A percentile compares a stretch with the other conserved stretches of the same genome.
These are phyloP conservation scores for Hylyphantes graminicola DNA, from an alignment of 1,140 invertebrate species.

Conservation along the genomic window DNA sequence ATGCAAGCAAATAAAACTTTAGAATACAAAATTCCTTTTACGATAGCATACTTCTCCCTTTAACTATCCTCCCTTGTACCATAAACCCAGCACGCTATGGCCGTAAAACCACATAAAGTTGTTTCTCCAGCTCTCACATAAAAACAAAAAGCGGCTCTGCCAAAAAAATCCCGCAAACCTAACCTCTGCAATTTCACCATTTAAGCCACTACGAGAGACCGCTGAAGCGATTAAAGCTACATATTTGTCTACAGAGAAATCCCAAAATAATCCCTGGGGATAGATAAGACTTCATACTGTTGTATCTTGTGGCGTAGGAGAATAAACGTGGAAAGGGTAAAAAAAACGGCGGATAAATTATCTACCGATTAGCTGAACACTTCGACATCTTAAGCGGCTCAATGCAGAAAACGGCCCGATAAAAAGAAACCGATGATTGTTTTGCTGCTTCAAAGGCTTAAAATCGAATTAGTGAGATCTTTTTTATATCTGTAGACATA, in stretches of 20 bases:
- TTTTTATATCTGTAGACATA: no score
- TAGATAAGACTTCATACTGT: slow-evolving; percentile 12
- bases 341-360: slow-evolving; percentile 28
- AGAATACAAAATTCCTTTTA: neutral
- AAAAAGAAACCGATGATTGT: slow-evolving; percentile 20
- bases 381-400: slow-evolving; percentile 14
- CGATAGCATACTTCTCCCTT: slow-evolving; percentile 1
- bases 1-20: no score
- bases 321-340: neutral
- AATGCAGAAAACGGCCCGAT: neutral
- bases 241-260: slow-evolving; percentile 25
- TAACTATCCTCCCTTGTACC: slow-evolving; percentile 10
- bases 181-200: neutral
- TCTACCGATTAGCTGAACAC: slow-evolving; percentile 28
- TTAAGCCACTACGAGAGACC: slow-evolving; percentile 5
- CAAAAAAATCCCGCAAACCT: no score
- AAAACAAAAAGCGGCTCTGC: neutral
- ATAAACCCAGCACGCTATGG: slow-evolving; percentile 2
- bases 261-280: neutral
- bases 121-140: slow-evolving; percentile 6
- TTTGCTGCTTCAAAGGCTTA: neutral
- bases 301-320: neutral
- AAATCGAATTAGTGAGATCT: no score
- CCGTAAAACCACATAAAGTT: slow-evolving; percentile 8
- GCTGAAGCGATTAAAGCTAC: neutral